These are phyloP conservation scores for Caenorhabditis wallacei DNA, from an alignment of 2,888 invertebrate genomes.

Conservation along the genomic window DNA sequence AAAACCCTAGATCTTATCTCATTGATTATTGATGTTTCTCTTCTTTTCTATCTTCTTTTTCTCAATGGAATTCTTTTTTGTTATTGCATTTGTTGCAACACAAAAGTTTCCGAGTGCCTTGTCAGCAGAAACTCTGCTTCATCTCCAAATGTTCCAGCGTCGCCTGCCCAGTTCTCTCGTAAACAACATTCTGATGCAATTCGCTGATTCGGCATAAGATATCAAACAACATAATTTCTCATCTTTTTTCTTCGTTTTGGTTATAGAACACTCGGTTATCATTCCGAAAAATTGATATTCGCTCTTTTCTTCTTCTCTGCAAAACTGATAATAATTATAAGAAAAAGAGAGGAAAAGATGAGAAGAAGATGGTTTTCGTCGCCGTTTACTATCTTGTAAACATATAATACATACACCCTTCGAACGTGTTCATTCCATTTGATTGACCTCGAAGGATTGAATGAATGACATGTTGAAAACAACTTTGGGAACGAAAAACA, in stretches of 20 bases:
- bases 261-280: constrained; percentile 39
- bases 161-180: constrained; percentile 4
- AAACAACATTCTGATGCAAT: constrained; percentile 41
- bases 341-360: not conserved
- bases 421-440: constrained; percentile 16
- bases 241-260: not conserved
- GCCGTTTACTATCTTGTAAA: constrained; percentile 33
- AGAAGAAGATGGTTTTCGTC: constrained; percentile 29
- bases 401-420: constrained; percentile 15
- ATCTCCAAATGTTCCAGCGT: constrained; percentile 25
- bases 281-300: constrained; percentile 21
- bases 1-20: constrained; percentile 24
- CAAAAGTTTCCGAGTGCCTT: constrained; percentile 9
- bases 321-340: constrained; percentile 26
- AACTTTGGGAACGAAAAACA: constrained; percentile 30
- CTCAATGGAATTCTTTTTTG: constrained; percentile 12
- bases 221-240: constrained; percentile 25
- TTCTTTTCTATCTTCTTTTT: constrained; percentile 27
- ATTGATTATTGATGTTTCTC: constrained; percentile 29
- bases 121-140: constrained; percentile 20
- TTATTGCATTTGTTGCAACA: constrained; percentile 11
- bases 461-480: constrained; percentile 25
- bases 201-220: constrained; percentile 32
- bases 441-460: constrained; percentile 15
- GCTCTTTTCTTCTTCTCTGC: constrained; percentile 28